Evolutionary conservation across 1,140 invertebrate genomes (phyloP), one percentile per base, ranked within the genome.

Genomic region (Lepidurus packardi): DNA sequence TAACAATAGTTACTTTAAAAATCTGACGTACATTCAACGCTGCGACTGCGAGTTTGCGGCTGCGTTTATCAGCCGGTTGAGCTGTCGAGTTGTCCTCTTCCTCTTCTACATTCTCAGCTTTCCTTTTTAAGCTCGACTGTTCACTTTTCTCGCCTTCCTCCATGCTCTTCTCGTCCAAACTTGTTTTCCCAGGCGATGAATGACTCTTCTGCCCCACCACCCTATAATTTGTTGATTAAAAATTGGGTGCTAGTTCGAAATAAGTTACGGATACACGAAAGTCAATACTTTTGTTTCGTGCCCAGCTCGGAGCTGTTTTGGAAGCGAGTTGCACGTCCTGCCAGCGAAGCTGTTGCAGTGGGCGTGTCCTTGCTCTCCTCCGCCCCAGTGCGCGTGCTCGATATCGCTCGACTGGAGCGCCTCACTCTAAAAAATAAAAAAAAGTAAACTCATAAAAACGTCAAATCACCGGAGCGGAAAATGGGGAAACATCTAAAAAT

Each of bases 201-300:
- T 65, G 53, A 65, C 1, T 21, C 53, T 65, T 65, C 53, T 21
- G 53, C 7, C 53, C 53, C 9, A 21, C 16, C 3, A 4, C 53
- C 21, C 53, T 65, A 65, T 65, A 21, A 65, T 47, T 47, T n/a
- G 21, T 65, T 65, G 6, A 21, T 13, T 65, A 65, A 65, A 65
- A 16, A 47, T 47, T 21, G 7, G 5, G 7, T 65, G 16, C 53
- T 65, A 1, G n/a, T 65, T 5, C 7, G 16, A 65, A n/a, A 65
- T 16, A 65, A 7, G 7, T 65, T 65, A n/a, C 6, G 5, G 5
- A 13, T 65, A 2, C 16, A 47, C 10, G 4, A 74, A 77, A 41
- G 21, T 73, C 45, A 43, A 43, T 78, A 78, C 78, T 78, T 78
- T 75, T 43, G 73, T 45, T 78, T 78, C 24, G 73, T 73, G n/a